These are phyloP conservation scores for Leptopterna dolabrata DNA, from an alignment of 2,888 invertebrate genomes.

Conservation along the genomic window DNA sequence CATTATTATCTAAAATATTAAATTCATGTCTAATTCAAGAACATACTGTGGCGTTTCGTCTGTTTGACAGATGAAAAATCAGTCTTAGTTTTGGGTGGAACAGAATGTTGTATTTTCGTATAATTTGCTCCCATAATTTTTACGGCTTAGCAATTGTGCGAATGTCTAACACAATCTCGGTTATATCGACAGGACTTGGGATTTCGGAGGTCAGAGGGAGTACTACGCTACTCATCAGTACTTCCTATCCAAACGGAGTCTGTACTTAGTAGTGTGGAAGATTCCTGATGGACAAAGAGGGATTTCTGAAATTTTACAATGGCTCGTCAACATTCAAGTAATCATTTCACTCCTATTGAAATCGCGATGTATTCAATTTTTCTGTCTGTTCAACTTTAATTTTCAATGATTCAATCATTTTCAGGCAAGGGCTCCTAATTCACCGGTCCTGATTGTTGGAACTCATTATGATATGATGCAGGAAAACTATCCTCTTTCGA, in stretches of 20 bases:
- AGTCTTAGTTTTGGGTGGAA: too few species aligned
- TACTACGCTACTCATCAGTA: constrained; percentile 99
- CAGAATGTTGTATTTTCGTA: too few species aligned
- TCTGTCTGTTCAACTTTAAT: neutral
- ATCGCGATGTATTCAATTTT: neutral
- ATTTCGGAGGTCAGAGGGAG: constrained; percentile 98
- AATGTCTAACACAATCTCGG: too few species aligned
- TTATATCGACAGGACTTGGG: constrained; percentile 84
- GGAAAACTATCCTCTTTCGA: constrained; percentile 71
- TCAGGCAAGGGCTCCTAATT: constrained; percentile 92
- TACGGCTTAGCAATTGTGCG: too few species aligned
- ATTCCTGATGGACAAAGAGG: constrained; percentile 92
- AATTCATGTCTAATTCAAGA: too few species aligned
- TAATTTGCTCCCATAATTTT: too few species aligned
- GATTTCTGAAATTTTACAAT: constrained; percentile 89
- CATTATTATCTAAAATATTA: too few species aligned
- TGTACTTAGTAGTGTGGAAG: constrained; percentile 96
- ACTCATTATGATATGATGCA: constrained; percentile 93
- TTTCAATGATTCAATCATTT: neutral
- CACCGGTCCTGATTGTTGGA: constrained; percentile 95
- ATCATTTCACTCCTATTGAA: neutral
- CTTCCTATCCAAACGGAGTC: constrained; percentile 92
- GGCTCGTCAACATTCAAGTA: constrained; percentile 94
- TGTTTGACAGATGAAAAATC: too few species aligned
- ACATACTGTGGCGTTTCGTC: too few species aligned